These are phyloP conservation scores for Pungitius pungitius DNA, from an alignment of 2,113 vertebrate species.

Conservation along the genomic window DNA sequence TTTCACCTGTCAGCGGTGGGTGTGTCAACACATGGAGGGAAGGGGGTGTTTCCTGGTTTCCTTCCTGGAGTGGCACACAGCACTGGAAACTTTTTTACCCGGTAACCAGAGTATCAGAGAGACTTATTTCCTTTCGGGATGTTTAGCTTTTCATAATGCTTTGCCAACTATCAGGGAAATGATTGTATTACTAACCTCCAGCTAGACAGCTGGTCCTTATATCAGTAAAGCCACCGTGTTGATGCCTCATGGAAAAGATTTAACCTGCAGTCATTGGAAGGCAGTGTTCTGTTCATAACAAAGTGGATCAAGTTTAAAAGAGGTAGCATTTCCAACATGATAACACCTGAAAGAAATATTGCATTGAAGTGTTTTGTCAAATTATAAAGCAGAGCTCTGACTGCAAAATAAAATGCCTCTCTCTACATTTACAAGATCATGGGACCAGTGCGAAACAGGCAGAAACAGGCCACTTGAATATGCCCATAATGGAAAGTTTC, in stretches of 20 bases:
- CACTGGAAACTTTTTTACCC: constrained; percentile 53
- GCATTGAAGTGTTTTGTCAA: not conserved
- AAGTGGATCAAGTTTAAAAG: not conserved
- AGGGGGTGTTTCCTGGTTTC: constrained; percentile 36
- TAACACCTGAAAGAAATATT: not conserved
- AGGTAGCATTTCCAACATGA: not conserved
- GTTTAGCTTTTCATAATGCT: constrained; percentile 34
- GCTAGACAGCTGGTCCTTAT: constrained; percentile 36
- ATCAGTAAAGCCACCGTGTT: constrained; percentile 4
- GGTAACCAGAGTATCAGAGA: constrained; percentile 56
- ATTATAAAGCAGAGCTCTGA: too few species aligned
- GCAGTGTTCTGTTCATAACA: not conserved
- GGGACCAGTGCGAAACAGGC: not conserved
- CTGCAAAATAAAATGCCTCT: not conserved
- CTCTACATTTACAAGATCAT: not conserved
- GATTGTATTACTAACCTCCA: constrained; percentile 45
- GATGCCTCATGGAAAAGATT: constrained; percentile 12
- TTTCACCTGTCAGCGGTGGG: constrained; percentile 57
- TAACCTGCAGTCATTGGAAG: constrained; percentile 14
- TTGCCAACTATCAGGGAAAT: constrained; percentile 21
- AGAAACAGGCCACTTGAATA: not conserved
- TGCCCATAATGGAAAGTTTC: not conserved
- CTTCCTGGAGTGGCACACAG: constrained; percentile 48
- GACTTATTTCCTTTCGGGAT: constrained; percentile 42
- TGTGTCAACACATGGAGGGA: constrained; percentile 45